These are phyloP conservation scores for Perizoma affinitatum DNA, from an alignment of 2,888 invertebrate genomes.

Conservation along the genomic window DNA sequence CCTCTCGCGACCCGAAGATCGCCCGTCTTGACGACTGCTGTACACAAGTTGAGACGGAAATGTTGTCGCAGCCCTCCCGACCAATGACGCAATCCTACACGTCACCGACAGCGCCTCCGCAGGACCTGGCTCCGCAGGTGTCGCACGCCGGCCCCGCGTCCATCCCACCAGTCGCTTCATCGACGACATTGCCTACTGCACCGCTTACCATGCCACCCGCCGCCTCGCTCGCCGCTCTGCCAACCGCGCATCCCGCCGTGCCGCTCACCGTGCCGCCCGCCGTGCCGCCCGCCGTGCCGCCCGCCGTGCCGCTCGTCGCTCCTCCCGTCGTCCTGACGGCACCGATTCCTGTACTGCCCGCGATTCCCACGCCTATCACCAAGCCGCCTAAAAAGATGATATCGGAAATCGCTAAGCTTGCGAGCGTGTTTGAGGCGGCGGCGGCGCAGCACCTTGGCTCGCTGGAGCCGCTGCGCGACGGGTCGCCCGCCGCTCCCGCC, in stretches of 20 bases:
- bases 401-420: slow-evolving; percentile 72
- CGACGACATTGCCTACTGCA: slow-evolving; percentile 12
- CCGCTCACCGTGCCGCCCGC: not conserved
- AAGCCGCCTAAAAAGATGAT: slow-evolving; percentile 77
- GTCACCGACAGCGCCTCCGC: not conserved
- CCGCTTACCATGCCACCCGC: slow-evolving; percentile 13
- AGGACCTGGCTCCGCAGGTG: not conserved
- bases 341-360: slow-evolving; percentile 25
- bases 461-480: slow-evolving; percentile 37
- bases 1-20: slow-evolving; percentile 55
- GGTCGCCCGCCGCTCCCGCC: slow-evolving; percentile 37
- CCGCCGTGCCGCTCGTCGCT: slow-evolving; percentile 5
- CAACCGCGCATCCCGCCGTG: slow-evolving; percentile 24
- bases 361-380: slow-evolving; percentile 64
- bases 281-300: not conserved
- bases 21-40: slow-evolving; percentile 54
- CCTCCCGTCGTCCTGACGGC: slow-evolving; percentile 29
- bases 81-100: slow-evolving; percentile 11
- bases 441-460: slow-evolving; percentile 47
- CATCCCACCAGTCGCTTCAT: slow-evolving; percentile 23
- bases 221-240: slow-evolving; percentile 22
- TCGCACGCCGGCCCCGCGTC: slow-evolving; percentile 23
- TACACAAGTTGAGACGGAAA: slow-evolving; percentile 28
- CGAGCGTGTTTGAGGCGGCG: slow-evolving; percentile 67
- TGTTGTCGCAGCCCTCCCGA: slow-evolving; percentile 10